These are phyloP conservation scores for Upupa epops DNA, from an alignment of 2,113 vertebrate species.

Conservation along the genomic window DNA sequence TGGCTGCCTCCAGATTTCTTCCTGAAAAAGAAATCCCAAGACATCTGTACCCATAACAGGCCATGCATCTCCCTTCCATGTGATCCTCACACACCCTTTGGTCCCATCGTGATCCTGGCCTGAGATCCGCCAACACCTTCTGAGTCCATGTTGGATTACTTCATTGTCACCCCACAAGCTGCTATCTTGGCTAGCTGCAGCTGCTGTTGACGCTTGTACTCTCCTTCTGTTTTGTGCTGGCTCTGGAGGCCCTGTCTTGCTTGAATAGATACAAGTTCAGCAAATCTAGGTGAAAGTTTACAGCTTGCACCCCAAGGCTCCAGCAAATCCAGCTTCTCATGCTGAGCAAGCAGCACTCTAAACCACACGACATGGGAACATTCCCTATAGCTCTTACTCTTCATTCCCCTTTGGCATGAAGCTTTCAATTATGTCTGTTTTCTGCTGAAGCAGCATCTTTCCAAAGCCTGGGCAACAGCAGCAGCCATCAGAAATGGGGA, in stretches of 20 bases:
- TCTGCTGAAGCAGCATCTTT: neutral
- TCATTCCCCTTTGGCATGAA: constrained; percentile 9
- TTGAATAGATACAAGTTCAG: neutral
- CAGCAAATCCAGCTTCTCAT: neutral
- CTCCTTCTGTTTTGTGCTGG: neutral
- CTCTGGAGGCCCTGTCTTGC: neutral
- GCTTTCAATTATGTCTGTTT: neutral
- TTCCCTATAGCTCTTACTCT: neutral
- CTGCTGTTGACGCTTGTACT: neutral
- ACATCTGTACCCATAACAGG: neutral
- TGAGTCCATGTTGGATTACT: neutral
- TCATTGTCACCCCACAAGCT: neutral
- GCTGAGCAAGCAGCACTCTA: neutral
- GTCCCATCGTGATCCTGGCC: neutral
- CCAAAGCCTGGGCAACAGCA: neutral
- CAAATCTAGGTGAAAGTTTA: neutral
- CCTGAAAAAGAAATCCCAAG: neutral
- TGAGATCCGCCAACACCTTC: neutral
- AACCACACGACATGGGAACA: neutral
- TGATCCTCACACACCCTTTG: neutral
- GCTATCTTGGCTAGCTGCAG: neutral
- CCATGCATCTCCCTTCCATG: neutral
- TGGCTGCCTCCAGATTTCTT: neutral
- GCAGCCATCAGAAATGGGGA: neutral
- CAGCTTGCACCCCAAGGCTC: neutral